Evolutionary conservation across 1,140 invertebrate genomes (phyloP).

Genomic region (Agrilus planipennis): DNA sequence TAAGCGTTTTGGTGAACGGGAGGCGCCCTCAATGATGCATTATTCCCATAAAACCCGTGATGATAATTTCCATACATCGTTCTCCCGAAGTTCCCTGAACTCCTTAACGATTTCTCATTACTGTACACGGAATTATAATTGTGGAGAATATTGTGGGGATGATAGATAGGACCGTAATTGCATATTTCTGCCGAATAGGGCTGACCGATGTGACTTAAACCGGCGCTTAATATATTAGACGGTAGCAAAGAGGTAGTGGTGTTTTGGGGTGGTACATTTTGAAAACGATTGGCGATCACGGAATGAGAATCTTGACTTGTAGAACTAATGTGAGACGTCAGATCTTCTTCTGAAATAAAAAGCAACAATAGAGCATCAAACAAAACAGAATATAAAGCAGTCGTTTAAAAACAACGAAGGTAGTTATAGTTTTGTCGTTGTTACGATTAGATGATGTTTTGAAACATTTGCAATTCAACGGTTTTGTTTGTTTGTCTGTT

Average conservation of each 20-base stretch:
- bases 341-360: conserved; percentile 23
- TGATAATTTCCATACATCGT: conserved; percentile 27
- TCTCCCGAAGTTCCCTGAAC: conserved; percentile 21
- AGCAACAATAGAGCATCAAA: neutral
- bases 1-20: conserved; percentile 25
- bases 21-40: conserved; percentile 21
- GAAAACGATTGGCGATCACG: conserved; percentile 22
- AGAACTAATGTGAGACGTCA: conserved; percentile 6
- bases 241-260: conserved; percentile 17
- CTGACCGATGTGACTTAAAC: conserved; percentile 25
- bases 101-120: conserved; percentile 26
- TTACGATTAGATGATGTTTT: too few species aligned
- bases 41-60: conserved; percentile 26
- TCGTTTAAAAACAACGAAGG: too few species aligned
- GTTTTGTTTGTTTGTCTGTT: too few species aligned
- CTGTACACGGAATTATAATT: conserved; percentile 31
- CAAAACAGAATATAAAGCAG: neutral
- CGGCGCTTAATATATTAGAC: conserved; percentile 22
- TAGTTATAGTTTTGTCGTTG: too few species aligned
- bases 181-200: conserved; percentile 30
- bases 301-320: conserved; percentile 9
- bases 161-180: conserved; percentile 32
- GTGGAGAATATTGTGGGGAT: conserved; percentile 31
- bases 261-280: conserved; percentile 15
- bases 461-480: too few species aligned